Evolutionary conservation across 2,113 vertebrate genomes (phyloP).

Genomic region (Tragelaphus scriptus): DNA sequence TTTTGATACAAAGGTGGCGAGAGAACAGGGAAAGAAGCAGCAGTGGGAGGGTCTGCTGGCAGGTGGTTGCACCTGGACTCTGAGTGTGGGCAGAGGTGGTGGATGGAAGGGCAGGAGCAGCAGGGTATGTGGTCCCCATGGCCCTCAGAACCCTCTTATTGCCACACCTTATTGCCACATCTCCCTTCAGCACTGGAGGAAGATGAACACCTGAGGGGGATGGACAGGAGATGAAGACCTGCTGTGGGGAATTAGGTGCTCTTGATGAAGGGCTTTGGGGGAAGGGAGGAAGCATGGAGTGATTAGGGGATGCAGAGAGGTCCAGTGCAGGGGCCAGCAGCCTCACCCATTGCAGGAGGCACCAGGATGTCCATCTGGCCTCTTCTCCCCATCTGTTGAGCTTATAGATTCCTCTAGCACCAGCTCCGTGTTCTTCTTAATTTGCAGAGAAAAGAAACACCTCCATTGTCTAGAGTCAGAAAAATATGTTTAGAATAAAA

Average conservation of each 20-base stretch:
- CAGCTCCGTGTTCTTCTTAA: neutral
- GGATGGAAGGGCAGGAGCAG: neutral
- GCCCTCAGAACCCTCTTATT: accelerated
- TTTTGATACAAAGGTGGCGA: neutral
- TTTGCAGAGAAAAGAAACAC: neutral
- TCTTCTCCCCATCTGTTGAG: neutral
- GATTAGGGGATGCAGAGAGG: neutral
- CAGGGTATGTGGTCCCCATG: neutral
- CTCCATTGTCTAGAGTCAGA: neutral
- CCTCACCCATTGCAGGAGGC: neutral
- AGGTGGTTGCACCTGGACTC: neutral
- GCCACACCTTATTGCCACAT: too few relatives aligned
- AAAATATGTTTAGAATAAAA: neutral
- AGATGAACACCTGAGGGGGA: neutral
- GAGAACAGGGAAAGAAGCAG: neutral
- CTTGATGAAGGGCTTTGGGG: neutral
- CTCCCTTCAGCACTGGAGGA: neutral
- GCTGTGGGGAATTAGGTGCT: neutral
- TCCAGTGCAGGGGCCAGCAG: neutral
- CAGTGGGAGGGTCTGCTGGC: neutral
- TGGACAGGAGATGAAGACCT: neutral
- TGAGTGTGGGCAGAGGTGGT: accelerated
- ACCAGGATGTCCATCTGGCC: neutral
- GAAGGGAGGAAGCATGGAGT: neutral
- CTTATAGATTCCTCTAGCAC: neutral